Conservation (phyloP, 2,888 invertebrate species). For the Drosophila acutilabella region DNA sequence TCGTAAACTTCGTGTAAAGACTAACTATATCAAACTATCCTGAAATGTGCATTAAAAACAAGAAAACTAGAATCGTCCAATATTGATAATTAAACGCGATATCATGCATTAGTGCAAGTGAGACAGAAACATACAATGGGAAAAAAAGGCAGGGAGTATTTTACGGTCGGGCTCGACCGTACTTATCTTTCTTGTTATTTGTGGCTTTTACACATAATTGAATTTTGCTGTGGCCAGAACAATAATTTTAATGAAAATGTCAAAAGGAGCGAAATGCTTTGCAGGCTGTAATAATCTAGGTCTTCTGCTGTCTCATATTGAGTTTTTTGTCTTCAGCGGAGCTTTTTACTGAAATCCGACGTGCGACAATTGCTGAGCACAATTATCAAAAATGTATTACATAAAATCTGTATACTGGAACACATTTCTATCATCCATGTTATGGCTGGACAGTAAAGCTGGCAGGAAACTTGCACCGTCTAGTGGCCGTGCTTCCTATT, state of each 20-base stretch:
- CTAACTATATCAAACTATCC: too few relatives aligned
- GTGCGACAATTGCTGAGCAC: conserved; percentile 64
- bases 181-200: too few relatives aligned
- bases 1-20: too few relatives aligned
- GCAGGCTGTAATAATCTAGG: conserved; percentile 72
- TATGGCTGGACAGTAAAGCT: conserved; percentile 9
- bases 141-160: too few relatives aligned
- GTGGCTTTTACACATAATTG: conserved; percentile 68
- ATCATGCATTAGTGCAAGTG: too few relatives aligned
- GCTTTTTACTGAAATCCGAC: conserved; percentile 60
- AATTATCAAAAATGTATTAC: conserved; percentile 17
- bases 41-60: too few relatives aligned
- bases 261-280: conserved; percentile 53
- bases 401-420: conserved; percentile 1
- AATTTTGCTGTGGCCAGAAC: conserved; percentile 49
- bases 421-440: conserved; percentile 33
- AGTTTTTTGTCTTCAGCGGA: conserved; percentile 19
- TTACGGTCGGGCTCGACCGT: too few relatives aligned
- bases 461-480: conserved; percentile 40
- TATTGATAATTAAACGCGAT: too few relatives aligned
- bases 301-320: conserved; percentile 52
- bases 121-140: too few relatives aligned
- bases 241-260: conserved; percentile 56
- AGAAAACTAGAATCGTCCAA: too few relatives aligned
- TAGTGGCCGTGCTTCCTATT: conserved; percentile 10